These are phyloP conservation scores for Plutomurus gul DNA, from an alignment of 1,140 invertebrate species.

Conservation along the genomic window DNA sequence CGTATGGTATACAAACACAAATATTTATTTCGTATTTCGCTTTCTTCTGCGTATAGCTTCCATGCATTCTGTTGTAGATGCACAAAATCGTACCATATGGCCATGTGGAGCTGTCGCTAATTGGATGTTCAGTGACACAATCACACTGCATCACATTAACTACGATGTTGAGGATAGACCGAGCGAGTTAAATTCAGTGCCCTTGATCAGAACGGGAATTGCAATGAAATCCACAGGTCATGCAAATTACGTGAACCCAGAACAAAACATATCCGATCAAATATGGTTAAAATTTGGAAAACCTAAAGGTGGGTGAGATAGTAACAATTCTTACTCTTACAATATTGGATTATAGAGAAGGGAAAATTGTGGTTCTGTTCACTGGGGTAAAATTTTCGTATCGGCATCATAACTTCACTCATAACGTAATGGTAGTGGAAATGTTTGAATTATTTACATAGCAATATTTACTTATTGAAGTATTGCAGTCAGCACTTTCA, in stretches of 20 bases:
- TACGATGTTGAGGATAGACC: constrained; percentile 47
- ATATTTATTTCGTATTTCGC: constrained; percentile 50
- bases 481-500: too few species aligned
- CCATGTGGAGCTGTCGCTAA: constrained; percentile 99
- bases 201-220: constrained; percentile 79
- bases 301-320: constrained; percentile 9
- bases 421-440: too few species aligned
- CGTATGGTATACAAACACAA: constrained; percentile 42
- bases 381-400: too few species aligned
- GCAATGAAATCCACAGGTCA: constrained; percentile 92
- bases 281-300: constrained; percentile 21
- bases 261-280: not conserved
- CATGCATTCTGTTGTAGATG: not conserved
- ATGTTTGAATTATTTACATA: too few species aligned
- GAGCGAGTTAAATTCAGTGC: constrained; percentile 61
- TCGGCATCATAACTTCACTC: too few species aligned
- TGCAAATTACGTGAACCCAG: constrained; percentile 84
- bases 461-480: too few species aligned
- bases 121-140: constrained; percentile 54
- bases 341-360: too few species aligned
- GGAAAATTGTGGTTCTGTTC: too few species aligned
- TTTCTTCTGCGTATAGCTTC: not conserved
- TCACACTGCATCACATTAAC: constrained; percentile 43
- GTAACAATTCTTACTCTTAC: not conserved
- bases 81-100: constrained; percentile 59